Evolutionary conservation across 2,797 vertebrate genomes (phyloP).

Genomic region (Gorsachius magnificus): DNA sequence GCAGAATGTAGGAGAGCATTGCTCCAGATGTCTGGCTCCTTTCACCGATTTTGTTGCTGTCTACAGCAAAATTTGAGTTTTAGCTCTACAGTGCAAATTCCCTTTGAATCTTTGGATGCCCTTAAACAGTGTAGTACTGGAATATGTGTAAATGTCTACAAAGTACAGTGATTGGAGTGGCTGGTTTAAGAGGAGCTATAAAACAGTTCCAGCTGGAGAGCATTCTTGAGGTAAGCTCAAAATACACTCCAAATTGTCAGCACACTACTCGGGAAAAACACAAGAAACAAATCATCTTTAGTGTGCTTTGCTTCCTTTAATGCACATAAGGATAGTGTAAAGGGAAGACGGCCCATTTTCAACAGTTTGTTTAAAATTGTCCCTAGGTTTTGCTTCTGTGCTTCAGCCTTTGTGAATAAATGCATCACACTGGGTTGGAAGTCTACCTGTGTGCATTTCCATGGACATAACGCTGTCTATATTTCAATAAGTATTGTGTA

Average conservation of each 20-base stretch:
- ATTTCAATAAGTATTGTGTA: constrained; percentile 74
- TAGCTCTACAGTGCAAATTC: constrained; percentile 67
- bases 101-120: constrained; percentile 65
- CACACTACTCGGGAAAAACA: constrained; percentile 50
- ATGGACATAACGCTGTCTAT: constrained; percentile 35
- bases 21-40: constrained; percentile 71
- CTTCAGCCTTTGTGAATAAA: constrained; percentile 21
- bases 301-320: constrained; percentile 34
- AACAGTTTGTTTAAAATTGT: constrained; percentile 51
- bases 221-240: constrained; percentile 67
- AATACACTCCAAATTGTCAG: constrained; percentile 60
- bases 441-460: constrained; percentile 53
- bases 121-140: constrained; percentile 48
- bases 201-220: constrained; percentile 63
- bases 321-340: constrained; percentile 36
- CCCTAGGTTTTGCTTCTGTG: constrained; percentile 18
- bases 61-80: constrained; percentile 73
- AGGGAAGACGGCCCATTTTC: constrained; percentile 47
- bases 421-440: neutral
- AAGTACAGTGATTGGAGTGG: constrained; percentile 53
- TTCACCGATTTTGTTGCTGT: constrained; percentile 60
- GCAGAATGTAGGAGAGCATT: constrained; percentile 10
- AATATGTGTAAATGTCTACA: constrained; percentile 58
- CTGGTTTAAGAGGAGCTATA: constrained; percentile 70
- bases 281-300: constrained; percentile 44